Base-by-base conservation (phyloP, 2,888 invertebrate species). In the Tetranychus piercei region DNA sequence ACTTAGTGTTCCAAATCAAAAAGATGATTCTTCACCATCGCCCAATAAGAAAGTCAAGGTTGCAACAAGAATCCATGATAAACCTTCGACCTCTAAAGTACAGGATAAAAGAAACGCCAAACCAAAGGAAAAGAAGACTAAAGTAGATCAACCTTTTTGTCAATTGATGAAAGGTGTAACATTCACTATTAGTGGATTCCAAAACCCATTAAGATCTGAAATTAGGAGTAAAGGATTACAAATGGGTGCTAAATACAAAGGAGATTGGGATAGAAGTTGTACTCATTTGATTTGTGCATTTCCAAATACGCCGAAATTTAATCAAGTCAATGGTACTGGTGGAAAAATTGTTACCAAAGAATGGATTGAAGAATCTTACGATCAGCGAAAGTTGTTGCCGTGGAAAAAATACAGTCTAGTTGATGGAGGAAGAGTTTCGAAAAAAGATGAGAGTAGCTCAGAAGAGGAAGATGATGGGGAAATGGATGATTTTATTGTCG, bases 201-300 rank as follows among this genome's bases (percentile, higher is more conserved):
- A 88, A 84, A 90, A 94, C 84, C 94, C 94, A 6, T 85, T 86
- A 76, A 86, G 94, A 73, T 86, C 85, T 0, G 82, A 85, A 76
- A 80, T 94, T 73, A 84, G 93, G 64, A 86, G 85, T 77, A 85
- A 86, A 78, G 91, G 90, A 7, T 76, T 88, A 5, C 86, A 87
- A 74, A 87, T 94, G 87, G 94, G 94, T 2, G 93, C 91, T 1
- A 85, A 84, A 78, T 92, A 90, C 81, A 86, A 86, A 81, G 84
- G 87, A 0, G 89, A 90, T 83, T 93, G 92, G 92, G 86, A 86
- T 73, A 81, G 82, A 22, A 81, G 81, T 44, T 91, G 90, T 81
- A 93, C 92, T 7, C 94, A 94, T 84, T 87, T 94, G 78, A 86
- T 94, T 71, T 94, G 93, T 84, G 93, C 94, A 15, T 93, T 92